Base-by-base conservation (phyloP, 1,140 invertebrate species). In the Panagrolaimus sp. region DNA sequence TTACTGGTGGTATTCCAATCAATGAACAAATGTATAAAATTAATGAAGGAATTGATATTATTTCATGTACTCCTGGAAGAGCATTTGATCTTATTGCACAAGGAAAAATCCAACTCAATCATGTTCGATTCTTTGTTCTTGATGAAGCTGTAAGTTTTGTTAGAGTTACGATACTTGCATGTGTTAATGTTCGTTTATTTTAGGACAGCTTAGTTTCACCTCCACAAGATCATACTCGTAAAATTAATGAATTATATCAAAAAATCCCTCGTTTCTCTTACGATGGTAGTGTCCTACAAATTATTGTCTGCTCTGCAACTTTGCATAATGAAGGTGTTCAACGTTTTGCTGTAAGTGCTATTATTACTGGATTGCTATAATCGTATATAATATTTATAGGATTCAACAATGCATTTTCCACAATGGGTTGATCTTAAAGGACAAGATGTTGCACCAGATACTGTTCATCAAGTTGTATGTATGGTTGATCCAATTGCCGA, bases 381-480 rank as follows among this genome's bases (percentile, higher is more conserved):
- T 63, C 16, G n/a, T 68, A 1, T 4, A 13, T 25, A 43, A 48
- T 13, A n/a, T 46, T 66, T 69, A 68, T 78, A 92, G 91, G 92
- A 96, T 80, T 88, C 90, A 76, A 84, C 98, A 14, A 99, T 99
- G 96, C 91, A 96, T 85, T 98, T 98, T 81, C 96, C 96, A 11
- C 96, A 93, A 0, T 99, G 96, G 96, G 91, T 99, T 4, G 96
- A 99, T 86, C 84, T 99, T 63, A 99, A 98, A 85, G 96, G 96
- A 1, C 92, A 97, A 86, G 96, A 99, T 84, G 89, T 92, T 44
- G 94, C 98, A 1, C 95, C 96, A 0, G 96, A 99, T 82, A 98
- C 96, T 3, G 95, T 99, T 4, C 96, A 99, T 85, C 96, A 99
- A 85, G 92, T 96, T 51, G 93, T 88, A 0, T 90, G 91, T 38